Conservation (phyloP, 1,140 invertebrate species). For the Magallana ariakensis region DNA sequence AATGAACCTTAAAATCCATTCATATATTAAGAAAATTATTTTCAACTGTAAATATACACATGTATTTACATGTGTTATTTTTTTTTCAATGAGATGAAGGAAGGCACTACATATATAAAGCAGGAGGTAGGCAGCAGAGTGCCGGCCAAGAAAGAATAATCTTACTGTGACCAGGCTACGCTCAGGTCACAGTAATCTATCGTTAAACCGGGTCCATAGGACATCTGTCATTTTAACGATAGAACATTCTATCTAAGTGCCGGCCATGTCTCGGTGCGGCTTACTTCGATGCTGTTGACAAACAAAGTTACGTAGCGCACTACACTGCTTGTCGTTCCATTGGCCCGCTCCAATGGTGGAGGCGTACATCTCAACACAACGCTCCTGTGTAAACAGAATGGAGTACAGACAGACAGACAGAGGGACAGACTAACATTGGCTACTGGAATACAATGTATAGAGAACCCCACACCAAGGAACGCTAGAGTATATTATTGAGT, state of each 20-base stretch:
- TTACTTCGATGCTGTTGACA: slow-evolving; percentile 50
- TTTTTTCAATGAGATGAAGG: not conserved
- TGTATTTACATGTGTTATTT: not conserved
- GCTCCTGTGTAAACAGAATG: slow-evolving; percentile 36
- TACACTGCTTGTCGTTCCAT: slow-evolving; percentile 58
- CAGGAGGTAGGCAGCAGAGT: not conserved
- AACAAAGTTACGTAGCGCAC: slow-evolving; percentile 22
- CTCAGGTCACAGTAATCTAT: too few relatives aligned
- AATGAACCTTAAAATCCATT: too few relatives aligned
- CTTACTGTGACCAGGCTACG: too few relatives aligned
- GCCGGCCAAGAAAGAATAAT: too few relatives aligned
- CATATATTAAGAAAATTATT: not conserved
- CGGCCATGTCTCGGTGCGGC: not conserved
- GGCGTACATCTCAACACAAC: slow-evolving; percentile 47
- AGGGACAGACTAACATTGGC: not conserved
- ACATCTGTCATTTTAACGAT: too few relatives aligned
- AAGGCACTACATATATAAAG: not conserved
- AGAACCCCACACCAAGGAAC: too few relatives aligned
- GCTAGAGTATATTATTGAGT: too few relatives aligned
- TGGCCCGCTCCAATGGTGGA: slow-evolving; percentile 26
- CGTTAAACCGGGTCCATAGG: too few relatives aligned
- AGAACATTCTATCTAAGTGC: too few relatives aligned
- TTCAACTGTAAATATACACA: not conserved
- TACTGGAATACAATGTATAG: too few relatives aligned
- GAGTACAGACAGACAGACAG: not conserved